phyloP scores from a whole-genome alignment of 1,140 invertebrate genomes.

The Pteromalus puparum region DNA sequence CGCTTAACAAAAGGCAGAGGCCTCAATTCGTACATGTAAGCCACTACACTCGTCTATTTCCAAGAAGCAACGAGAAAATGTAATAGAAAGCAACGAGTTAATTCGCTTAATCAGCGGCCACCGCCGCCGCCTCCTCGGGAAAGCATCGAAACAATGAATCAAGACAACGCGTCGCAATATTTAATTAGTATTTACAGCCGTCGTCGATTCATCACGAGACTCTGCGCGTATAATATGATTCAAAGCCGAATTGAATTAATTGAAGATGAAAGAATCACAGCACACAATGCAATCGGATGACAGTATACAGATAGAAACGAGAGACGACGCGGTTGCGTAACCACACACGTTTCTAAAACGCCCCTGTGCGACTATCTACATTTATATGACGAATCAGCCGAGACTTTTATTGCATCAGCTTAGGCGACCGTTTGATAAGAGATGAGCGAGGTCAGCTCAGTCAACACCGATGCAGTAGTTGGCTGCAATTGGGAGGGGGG shows the following conservation, averaged over 20 bases:
- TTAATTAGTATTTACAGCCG: slow-evolving; percentile 35
- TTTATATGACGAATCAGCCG: slow-evolving; percentile 14
- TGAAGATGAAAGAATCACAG: slow-evolving; percentile 52
- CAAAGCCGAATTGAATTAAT: slow-evolving; percentile 52
- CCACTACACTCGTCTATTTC: not conserved
- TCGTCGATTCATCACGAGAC: slow-evolving; percentile 3
- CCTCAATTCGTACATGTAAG: not conserved
- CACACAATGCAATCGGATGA: not conserved
- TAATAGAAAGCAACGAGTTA: slow-evolving; percentile 37
- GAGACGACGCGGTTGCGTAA: slow-evolving; percentile 35
- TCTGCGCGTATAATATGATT: slow-evolving; percentile 17
- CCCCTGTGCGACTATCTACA: slow-evolving; percentile 6
- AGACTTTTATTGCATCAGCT: slow-evolving; percentile 61
- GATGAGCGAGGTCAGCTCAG: slow-evolving; percentile 62
- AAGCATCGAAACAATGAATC: slow-evolving; percentile 42
- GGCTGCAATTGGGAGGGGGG: slow-evolving; percentile 53
- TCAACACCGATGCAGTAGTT: slow-evolving; percentile 59
- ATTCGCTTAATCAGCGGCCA: slow-evolving; percentile 40
- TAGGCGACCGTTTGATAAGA: slow-evolving; percentile 61
- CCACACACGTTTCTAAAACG: slow-evolving; percentile 12
- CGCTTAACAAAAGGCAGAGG: not conserved
- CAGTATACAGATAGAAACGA: too few species aligned
- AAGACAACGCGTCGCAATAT: slow-evolving; percentile 33
- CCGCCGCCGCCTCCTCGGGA: not conserved
- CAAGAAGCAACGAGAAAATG: slow-evolving; percentile 43